A percentile compares a stretch with the other conserved stretches of the same genome.
Conservation (phyloP, 2,797 vertebrate genomes). For the Pelobates cultripes region DNA sequence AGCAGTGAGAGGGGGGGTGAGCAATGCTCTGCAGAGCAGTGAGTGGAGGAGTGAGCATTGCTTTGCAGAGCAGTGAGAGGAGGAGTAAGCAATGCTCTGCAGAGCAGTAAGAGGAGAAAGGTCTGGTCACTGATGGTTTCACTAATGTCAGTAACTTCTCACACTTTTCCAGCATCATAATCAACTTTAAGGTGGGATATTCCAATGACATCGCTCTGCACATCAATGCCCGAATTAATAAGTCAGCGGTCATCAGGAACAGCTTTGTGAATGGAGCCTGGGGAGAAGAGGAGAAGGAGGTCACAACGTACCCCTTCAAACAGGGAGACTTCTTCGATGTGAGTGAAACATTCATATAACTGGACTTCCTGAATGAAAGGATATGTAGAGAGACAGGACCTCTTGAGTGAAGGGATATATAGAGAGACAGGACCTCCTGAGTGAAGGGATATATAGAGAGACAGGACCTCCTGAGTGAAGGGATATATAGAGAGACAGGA, state of each 20-base stretch:
- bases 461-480: too few species aligned
- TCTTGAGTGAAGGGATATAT: too few species aligned
- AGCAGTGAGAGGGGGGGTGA: neutral
- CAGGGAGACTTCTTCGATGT: slow-evolving; percentile 85
- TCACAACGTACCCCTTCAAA: slow-evolving; percentile 73
- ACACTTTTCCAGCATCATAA: slow-evolving; percentile 64
- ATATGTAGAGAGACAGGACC: too few species aligned
- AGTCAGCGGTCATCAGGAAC: slow-evolving; percentile 77
- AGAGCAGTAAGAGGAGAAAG: neutral
- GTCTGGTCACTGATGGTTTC: neutral
- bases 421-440: too few species aligned
- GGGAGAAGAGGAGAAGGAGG: slow-evolving; percentile 78
- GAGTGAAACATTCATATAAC: slow-evolving; percentile 55
- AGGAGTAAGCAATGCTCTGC: neutral
- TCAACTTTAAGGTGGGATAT: slow-evolving; percentile 75
- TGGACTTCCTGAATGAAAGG: too few species aligned
- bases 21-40: neutral
- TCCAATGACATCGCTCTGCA: slow-evolving; percentile 75
- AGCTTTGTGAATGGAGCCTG: slow-evolving; percentile 71
- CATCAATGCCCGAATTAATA: slow-evolving; percentile 71
- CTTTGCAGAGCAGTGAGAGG: neutral
- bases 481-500: too few species aligned
- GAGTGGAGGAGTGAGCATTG: neutral
- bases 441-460: too few species aligned
- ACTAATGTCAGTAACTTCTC: neutral